A percentile compares a stretch with the other conserved stretches of the same genome.
phyloP scores from a whole-genome alignment of 2,797 vertebrate species.

The Odontamblyopus lacepedii region DNA sequence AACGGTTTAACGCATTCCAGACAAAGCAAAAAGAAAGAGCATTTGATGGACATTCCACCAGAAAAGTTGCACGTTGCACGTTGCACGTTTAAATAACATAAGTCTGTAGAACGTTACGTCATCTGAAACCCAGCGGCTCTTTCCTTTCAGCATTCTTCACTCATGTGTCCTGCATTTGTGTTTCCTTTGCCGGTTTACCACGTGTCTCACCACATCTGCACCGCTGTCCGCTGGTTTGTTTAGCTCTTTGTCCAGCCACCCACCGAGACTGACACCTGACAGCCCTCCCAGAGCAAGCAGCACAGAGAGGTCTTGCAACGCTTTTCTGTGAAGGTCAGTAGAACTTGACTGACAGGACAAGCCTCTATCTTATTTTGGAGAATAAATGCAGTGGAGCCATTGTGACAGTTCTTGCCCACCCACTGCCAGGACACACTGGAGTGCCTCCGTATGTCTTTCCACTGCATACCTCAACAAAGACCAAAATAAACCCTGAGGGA shows the following conservation, averaged over 20 bases:
- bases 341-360: conserved; percentile 65
- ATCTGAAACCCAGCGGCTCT: background rate
- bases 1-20: no score
- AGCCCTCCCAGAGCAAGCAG: conserved; percentile 35
- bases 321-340: conserved; percentile 52
- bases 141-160: conserved; percentile 54
- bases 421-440: conserved; percentile 52
- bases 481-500: conserved; percentile 31
- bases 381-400: conserved; percentile 49
- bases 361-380: conserved; percentile 44
- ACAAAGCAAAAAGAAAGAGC: no score
- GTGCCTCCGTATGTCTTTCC: conserved; percentile 49
- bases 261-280: conserved; percentile 62
- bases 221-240: conserved; percentile 45
- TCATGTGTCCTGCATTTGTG: conserved; percentile 40
- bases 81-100: no score
- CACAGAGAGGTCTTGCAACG: conserved; percentile 39
- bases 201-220: conserved; percentile 43
- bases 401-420: conserved; percentile 64
- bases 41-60: no score
- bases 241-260: conserved; percentile 44
- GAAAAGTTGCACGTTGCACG: no score
- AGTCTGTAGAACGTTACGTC: no score
- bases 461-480: conserved; percentile 32
- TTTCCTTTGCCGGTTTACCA: conserved; percentile 35